These are phyloP conservation scores for Megalurothrips usitatus DNA, from an alignment of 2,888 invertebrate species.

Conservation along the genomic window DNA sequence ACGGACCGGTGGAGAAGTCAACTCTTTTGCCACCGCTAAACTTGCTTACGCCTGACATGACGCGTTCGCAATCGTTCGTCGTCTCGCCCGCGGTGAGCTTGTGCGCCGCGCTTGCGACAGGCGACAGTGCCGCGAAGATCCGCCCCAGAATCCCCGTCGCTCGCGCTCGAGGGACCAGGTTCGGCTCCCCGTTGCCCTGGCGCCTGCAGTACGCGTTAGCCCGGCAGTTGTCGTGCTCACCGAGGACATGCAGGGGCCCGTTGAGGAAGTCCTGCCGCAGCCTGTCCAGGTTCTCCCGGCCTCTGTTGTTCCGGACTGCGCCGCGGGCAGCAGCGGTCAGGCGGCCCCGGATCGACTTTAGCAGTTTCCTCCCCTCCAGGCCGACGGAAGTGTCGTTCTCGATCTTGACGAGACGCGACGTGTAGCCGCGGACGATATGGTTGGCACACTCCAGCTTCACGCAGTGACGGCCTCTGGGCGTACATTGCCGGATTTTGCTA, in stretches of 20 bases:
- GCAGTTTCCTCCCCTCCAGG: background rate
- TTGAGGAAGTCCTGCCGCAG: too few species aligned
- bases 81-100: background rate
- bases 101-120: background rate
- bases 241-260: too few species aligned
- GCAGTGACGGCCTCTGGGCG: slow-evolving; percentile 10
- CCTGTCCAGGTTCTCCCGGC: too few species aligned
- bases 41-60: background rate
- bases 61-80: background rate
- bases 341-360: background rate
- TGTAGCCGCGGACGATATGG: slow-evolving; percentile 25
- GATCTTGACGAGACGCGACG: background rate
- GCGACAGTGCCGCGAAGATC: background rate
- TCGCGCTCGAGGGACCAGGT: background rate
- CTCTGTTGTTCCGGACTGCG: background rate
- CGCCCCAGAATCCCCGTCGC: background rate
- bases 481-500: background rate
- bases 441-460: slow-evolving; percentile 30
- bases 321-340: background rate
- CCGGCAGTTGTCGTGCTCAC: background rate
- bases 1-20: background rate
- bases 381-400: background rate
- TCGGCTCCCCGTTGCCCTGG: background rate
- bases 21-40: background rate
- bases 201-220: background rate